phyloP scores from a whole-genome alignment of 2,888 invertebrate species.

The Himalopsyche kuldschensis region DNA sequence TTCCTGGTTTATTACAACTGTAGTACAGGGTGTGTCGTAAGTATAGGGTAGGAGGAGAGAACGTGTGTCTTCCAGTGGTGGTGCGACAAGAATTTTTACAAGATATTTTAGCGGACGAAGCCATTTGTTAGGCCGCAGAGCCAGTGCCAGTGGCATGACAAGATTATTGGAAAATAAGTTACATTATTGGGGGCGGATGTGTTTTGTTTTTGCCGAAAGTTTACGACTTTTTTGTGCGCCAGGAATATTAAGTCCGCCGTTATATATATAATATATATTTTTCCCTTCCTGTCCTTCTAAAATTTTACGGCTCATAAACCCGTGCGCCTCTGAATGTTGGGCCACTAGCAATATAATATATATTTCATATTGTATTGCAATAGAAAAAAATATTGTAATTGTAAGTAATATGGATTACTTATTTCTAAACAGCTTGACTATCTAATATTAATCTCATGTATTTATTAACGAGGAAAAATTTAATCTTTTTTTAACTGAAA shows the following conservation, averaged over 20 bases:
- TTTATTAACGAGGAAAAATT: no score
- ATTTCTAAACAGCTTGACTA: no score
- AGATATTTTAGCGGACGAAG: slow-evolving; percentile 34
- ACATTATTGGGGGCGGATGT: slow-evolving; percentile 37
- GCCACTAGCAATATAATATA: no score
- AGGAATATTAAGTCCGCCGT: slow-evolving; percentile 35
- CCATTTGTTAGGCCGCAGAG: slow-evolving; percentile 33
- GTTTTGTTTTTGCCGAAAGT: slow-evolving; percentile 36
- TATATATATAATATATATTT: not conserved
- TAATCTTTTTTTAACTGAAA: no score
- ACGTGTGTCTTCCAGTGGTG: slow-evolving; percentile 7
- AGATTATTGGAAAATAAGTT: slow-evolving; percentile 40
- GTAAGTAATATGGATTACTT: no score
- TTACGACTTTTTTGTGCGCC: slow-evolving; percentile 37
- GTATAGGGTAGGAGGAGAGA: not conserved
- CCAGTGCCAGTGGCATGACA: slow-evolving; percentile 37
- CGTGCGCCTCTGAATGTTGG: not conserved
- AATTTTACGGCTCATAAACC: not conserved
- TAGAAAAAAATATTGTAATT: no score
- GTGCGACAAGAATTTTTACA: slow-evolving; percentile 38
- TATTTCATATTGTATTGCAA: no score
- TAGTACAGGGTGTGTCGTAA: not conserved
- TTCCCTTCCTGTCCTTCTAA: not conserved
- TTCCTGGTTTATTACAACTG: not conserved
- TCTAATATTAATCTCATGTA: no score